Conservation (phyloP, 1,140 invertebrate species). For the Batillaria attramentaria region DNA sequence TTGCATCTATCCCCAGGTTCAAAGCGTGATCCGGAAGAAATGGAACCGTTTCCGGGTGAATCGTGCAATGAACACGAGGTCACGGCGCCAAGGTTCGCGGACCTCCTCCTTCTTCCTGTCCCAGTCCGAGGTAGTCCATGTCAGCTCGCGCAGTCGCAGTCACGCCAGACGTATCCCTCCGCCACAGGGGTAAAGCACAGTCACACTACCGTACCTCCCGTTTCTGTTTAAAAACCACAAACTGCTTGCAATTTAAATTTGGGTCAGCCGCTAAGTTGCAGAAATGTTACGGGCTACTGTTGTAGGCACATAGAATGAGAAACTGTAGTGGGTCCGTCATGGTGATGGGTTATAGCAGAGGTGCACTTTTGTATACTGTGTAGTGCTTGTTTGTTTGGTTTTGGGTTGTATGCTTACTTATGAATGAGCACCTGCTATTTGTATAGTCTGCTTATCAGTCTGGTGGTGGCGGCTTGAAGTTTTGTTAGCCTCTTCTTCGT, state of each 20-base stretch:
- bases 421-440: too few relatives aligned
- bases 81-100: constrained; percentile 55
- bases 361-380: too few relatives aligned
- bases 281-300: not conserved
- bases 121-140: constrained; percentile 55
- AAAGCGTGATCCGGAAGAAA: constrained; percentile 60
- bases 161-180: constrained; percentile 8
- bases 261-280: not conserved
- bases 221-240: not conserved
- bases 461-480: too few relatives aligned
- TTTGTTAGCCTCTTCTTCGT: too few relatives aligned
- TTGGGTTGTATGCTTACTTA: too few relatives aligned
- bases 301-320: not conserved
- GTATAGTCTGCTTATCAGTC: too few relatives aligned
- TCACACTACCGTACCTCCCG: too few relatives aligned
- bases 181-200: too few relatives aligned
- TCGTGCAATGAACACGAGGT: constrained; percentile 46
- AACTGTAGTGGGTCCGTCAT: not conserved
- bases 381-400: too few relatives aligned
- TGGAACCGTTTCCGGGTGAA: constrained; percentile 59
- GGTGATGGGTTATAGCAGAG: too few relatives aligned
- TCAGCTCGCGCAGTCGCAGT: not conserved
- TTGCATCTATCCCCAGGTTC: too few relatives aligned
- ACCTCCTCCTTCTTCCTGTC: constrained; percentile 62
- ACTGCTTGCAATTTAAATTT: not conserved